Conservation (phyloP, 2,888 invertebrate genomes). For the Orchesellides sinensis region DNA sequence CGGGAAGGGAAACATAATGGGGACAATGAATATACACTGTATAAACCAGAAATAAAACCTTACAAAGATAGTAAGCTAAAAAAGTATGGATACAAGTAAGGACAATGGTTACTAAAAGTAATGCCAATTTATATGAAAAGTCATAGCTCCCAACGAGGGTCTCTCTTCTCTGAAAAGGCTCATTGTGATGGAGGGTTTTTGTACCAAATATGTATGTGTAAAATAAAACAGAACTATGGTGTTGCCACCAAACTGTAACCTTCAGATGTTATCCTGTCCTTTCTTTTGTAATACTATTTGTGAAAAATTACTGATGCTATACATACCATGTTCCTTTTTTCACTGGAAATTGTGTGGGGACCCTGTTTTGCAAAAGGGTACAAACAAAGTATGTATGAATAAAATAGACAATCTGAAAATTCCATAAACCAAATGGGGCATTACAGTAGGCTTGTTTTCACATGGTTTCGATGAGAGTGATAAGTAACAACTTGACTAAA, state of each 20-base stretch:
- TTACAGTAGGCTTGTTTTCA: not conserved
- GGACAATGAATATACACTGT: not conserved
- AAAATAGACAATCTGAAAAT: not conserved
- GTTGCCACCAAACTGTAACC: not conserved
- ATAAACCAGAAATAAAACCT: not conserved
- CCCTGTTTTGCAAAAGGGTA: too few species aligned
- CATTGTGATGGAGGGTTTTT: not conserved
- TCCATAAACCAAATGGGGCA: too few species aligned
- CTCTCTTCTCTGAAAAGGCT: not conserved
- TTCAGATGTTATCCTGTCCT: not conserved
- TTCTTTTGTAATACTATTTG: not conserved
- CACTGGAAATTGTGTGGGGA: not conserved
- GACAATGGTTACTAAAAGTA: conserved; percentile 1
- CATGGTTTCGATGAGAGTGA: not conserved
- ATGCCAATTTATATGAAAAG: conserved; percentile 45
- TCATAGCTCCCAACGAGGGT: conserved; percentile 2
- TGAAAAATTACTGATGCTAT: not conserved
- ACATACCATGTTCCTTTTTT: not conserved
- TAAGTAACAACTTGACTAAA: too few species aligned
- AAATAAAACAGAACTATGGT: not conserved
- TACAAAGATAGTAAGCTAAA: not conserved
- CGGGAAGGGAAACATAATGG: conserved; percentile 10
- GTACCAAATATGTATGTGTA: not conserved
- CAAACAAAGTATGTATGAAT: not conserved
- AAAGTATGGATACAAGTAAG: not conserved